Conservation (phyloP, 2,797 vertebrate genomes). For the Zonotrichia albicollis region DNA sequence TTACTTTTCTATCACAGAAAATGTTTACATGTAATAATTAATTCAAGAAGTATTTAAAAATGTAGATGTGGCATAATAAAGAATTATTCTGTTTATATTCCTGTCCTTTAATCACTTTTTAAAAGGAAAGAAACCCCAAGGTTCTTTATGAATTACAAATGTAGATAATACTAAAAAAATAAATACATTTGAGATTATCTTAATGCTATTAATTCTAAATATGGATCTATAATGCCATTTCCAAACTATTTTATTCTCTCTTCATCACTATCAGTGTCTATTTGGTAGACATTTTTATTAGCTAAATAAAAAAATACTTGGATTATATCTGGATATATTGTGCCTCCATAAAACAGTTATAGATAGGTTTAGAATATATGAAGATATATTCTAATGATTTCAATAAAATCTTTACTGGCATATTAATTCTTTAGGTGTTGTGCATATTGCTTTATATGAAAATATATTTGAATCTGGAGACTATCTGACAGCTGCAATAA, state of each 20-base stretch:
- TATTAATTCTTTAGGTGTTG: background rate
- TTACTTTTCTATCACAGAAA: background rate
- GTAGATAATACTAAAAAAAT: background rate
- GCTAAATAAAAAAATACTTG: background rate
- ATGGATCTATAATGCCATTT: background rate
- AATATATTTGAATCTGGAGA: background rate
- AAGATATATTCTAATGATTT: background rate
- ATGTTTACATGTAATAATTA: background rate
- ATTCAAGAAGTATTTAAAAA: background rate
- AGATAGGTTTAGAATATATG: background rate
- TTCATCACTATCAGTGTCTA: slow-evolving; percentile 25
- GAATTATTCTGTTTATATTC: background rate
- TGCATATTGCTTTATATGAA: background rate
- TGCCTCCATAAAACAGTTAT: background rate
- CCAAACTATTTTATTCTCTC: background rate
- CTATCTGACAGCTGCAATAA: background rate
- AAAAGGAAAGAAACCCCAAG: background rate
- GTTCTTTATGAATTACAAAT: background rate
- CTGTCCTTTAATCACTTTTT: background rate
- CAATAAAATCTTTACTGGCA: background rate
- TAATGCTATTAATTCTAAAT: background rate
- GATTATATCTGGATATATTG: background rate
- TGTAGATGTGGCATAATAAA: background rate
- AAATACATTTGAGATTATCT: background rate
- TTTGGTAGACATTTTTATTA: slow-evolving; percentile 23